Evolutionary conservation across 2,113 vertebrate genomes (phyloP), one percentile per base, ranked within the genome.

Genomic region (Cranoglanis bouderius): DNA sequence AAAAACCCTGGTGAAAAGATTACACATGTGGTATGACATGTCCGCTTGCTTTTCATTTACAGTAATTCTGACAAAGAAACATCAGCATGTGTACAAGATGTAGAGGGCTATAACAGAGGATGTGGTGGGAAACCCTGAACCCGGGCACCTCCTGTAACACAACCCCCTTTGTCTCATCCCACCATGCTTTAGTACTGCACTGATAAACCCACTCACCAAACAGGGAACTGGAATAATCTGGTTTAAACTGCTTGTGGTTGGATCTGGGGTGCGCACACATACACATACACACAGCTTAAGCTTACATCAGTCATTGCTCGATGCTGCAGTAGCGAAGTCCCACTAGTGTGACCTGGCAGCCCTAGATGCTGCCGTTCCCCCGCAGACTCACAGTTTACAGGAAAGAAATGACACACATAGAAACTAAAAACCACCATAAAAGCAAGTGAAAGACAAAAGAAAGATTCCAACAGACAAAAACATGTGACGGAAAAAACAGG

Each of bases 221-320:
- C 85, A 88, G 29, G 89, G 86, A 89, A 88, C 90, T 88, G 86
- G 90, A 85, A 85, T 88, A 67, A 89, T 85, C 90, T 89, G 83
- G 90, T 83, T 91, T 75, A 51, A 88, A 85, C 90, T 88, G 90
- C 88, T 89, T 40, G n/a, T 35, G 38, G 80, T 88, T 83, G 78
- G 77, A 87, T 53, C 57, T 51, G 74, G 32, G 26, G 29, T 75
- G 49, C 59, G 8, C 10, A 55, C 72, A 59, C 72, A 63, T 57
- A 38, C 70, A 63, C 46, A 80, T 55, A 87, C 86, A 90, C 18
- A 77, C 78, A 55, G 72, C 63, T n/a, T 38, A 40, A 80, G 46
- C n/a, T 59, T 12, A 70, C 77, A 78, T 85, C 55, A 88, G 49
- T 81, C 29, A 24, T 19, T 82, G 67, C 57, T 40, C 43, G 0